Percentiles rank a stretch among this genome's conserved stretches.
Evolutionary conservation across 2,113 vertebrate genomes (phyloP).

Genomic region (Syrrhaptes paradoxus): DNA sequence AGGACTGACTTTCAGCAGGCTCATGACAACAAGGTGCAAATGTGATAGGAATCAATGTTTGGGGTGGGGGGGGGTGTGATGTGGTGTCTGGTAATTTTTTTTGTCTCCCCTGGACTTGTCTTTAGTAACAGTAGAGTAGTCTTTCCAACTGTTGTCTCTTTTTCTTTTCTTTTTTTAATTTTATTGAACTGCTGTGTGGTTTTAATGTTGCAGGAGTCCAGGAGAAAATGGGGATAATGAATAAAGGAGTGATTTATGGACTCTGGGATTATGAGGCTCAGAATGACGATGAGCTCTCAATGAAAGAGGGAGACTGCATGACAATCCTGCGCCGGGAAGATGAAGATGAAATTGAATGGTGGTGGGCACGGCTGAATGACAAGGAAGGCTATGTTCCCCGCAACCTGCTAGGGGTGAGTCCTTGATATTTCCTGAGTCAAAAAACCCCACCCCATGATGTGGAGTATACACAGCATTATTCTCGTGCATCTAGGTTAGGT

Average conservation of each 20-base stretch:
- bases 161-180: neutral
- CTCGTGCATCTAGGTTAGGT: neutral
- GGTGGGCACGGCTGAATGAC: constrained; percentile 91
- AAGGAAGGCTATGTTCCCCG: constrained; percentile 91
- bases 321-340: constrained; percentile 88
- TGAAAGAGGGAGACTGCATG: constrained; percentile 95
- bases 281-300: constrained; percentile 84
- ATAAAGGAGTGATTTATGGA: constrained; percentile 92
- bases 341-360: constrained; percentile 93
- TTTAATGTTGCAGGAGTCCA: constrained; percentile 85
- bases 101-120: neutral
- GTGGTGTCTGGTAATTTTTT: too few relatives aligned
- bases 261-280: constrained; percentile 91
- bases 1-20: neutral
- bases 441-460: neutral
- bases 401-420: constrained; percentile 94
- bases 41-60: neutral
- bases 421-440: neutral
- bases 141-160: neutral
- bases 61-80: too few relatives aligned
- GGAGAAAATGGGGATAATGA: constrained; percentile 99
- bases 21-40: neutral
- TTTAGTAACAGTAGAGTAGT: neutral
- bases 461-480: neutral
- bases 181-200: neutral